These are phyloP conservation scores for Achroia grisella DNA, from an alignment of 1,140 invertebrate genomes.

Conservation along the genomic window DNA sequence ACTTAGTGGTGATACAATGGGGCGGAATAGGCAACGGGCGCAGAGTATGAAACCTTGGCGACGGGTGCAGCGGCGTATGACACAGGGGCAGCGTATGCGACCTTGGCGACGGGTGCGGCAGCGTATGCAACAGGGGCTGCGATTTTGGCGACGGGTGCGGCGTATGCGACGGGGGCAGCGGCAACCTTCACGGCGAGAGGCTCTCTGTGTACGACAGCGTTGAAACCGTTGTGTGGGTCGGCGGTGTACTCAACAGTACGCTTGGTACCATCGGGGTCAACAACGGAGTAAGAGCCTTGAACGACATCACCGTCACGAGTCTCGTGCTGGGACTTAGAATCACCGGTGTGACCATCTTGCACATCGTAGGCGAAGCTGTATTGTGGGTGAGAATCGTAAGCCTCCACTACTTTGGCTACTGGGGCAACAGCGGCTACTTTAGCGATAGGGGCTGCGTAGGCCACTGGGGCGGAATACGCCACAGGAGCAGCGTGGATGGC, in stretches of 20 bases:
- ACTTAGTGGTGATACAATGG: slow-evolving; percentile 12
- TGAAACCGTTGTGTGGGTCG: slow-evolving; percentile 71
- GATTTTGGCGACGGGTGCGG: slow-evolving; percentile 39
- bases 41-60: slow-evolving; percentile 5
- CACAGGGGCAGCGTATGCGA: slow-evolving; percentile 8
- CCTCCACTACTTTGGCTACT: slow-evolving; percentile 25
- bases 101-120: slow-evolving; percentile 29
- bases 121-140: slow-evolving; percentile 40
- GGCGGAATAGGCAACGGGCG: background rate
- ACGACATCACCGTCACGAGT: slow-evolving; percentile 76
- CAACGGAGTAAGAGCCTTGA: slow-evolving; percentile 76
- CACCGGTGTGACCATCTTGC: slow-evolving; percentile 78
- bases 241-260: slow-evolving; percentile 80
- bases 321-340: slow-evolving; percentile 80
- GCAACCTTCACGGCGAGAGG: slow-evolving; percentile 32
- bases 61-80: slow-evolving; percentile 31
- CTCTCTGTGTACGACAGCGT: slow-evolving; percentile 64
- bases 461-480: slow-evolving; percentile 18
- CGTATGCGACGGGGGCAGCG: slow-evolving; percentile 26
- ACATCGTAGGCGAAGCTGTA: slow-evolving; percentile 79
- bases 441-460: slow-evolving; percentile 12
- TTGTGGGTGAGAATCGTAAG: slow-evolving; percentile 73
- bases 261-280: slow-evolving; percentile 78
- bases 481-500: slow-evolving; percentile 17
- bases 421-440: slow-evolving; percentile 12